A percentile compares a stretch with the other conserved stretches of the same genome.
These are phyloP conservation scores for Colletes latitarsis DNA, from an alignment of 1,140 invertebrate genomes.

Conservation along the genomic window DNA sequence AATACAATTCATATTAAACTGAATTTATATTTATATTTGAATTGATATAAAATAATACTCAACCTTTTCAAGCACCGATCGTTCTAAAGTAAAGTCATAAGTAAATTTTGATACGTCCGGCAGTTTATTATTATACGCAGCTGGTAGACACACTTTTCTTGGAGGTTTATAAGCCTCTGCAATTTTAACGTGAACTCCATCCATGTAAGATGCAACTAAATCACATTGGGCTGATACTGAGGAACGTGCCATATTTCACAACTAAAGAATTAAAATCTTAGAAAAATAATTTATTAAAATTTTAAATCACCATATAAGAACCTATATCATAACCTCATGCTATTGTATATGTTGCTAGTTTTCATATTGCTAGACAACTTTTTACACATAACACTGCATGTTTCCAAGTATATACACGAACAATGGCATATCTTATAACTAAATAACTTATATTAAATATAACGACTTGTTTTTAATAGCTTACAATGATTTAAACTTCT, in stretches of 20 bases:
- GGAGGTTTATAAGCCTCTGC: constrained; percentile 92
- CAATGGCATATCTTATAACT: not conserved
- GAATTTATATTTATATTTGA: too few species aligned
- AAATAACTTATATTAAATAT: constrained; percentile 1
- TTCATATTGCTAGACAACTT: not conserved
- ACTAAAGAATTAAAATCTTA: not conserved
- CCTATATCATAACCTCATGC: constrained; percentile 22
- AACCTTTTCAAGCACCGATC: constrained; percentile 84
- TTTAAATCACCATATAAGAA: constrained; percentile 10
- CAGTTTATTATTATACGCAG: constrained; percentile 84
- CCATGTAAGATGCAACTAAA: constrained; percentile 85
- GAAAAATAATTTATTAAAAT: constrained; percentile 3
- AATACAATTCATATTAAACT: too few species aligned
- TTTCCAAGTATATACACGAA: not conserved
- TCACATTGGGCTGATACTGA: constrained; percentile 71
- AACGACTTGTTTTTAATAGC: constrained; percentile 10
- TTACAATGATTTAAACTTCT: constrained; percentile 8
- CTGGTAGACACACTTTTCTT: constrained; percentile 86
- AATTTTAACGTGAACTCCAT: constrained; percentile 93
- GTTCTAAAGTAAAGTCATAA: constrained; percentile 89
- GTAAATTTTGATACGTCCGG: constrained; percentile 80
- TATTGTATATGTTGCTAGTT: not conserved
- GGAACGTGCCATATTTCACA: constrained; percentile 68
- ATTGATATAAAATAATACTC: not conserved
- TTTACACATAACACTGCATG: not conserved